Conservation (phyloP, 2,797 vertebrate genomes). For the Urophycis tenuis region DNA sequence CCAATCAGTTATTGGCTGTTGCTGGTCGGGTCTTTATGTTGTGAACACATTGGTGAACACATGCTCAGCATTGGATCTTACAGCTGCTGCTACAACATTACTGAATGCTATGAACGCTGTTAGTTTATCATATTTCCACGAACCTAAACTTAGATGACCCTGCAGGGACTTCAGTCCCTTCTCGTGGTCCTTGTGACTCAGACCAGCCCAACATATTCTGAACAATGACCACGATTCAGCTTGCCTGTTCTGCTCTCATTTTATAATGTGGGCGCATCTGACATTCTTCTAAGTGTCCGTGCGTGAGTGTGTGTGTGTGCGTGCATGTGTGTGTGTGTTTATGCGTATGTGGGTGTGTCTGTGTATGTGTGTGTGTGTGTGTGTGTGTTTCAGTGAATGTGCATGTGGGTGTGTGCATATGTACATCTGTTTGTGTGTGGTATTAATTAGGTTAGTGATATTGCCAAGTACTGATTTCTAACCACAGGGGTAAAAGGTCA, state of each 20-base stretch:
- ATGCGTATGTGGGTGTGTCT: slow-evolving; percentile 3
- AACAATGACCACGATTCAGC: slow-evolving; percentile 37
- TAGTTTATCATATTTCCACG: background rate
- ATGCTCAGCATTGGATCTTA: no score
- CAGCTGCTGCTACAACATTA: no score
- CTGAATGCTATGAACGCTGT: no score
- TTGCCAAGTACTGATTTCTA: background rate
- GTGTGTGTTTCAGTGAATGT: background rate
- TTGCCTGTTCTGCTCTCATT: slow-evolving; percentile 35
- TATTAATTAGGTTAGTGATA: background rate
- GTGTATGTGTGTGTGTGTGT: slow-evolving; percentile 8
- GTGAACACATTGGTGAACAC: no score
- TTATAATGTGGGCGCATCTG: slow-evolving; percentile 10
- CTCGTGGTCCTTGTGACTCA: slow-evolving; percentile 35
- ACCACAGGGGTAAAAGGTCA: background rate
- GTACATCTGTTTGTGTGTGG: background rate
- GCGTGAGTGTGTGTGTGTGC: background rate
- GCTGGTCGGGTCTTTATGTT: no score
- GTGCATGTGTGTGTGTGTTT: slow-evolving; percentile 3
- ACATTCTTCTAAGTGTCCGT: background rate
- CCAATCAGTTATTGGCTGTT: no score
- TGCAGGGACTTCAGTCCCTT: background rate
- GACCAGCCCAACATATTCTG: slow-evolving; percentile 23
- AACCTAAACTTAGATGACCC: background rate
- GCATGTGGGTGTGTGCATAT: no score